Evolutionary conservation across 2,888 invertebrate species (phyloP), one percentile per base, ranked within the genome.

Genomic region (Melanostoma mellinum): DNA sequence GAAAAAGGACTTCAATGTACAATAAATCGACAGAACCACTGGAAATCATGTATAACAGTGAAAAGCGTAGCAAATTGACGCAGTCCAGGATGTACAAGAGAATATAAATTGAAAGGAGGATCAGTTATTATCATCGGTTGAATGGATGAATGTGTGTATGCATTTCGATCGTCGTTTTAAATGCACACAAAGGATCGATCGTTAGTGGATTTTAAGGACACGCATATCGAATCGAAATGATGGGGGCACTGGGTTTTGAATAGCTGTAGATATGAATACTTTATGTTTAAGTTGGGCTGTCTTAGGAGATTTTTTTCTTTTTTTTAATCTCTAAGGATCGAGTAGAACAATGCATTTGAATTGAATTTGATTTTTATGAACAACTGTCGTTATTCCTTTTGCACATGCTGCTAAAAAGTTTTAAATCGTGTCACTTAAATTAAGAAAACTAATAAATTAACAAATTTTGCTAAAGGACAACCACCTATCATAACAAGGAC

Each of bases 141-240:
- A 82, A 78, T 65, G 78, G 63, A 6, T 73, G 38, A 33, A 9
- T 63, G 36, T 55, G 68, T 80, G 35, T 61, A 65, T 80, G 68
- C 50, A 74, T 61, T 74, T 44, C 46, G 71, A 40, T 46, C 60
- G 67, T 8, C 63, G 35, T 53, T 9, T 81, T 76, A 42, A 67
- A 50, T 58, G 40, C 36, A 58, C 42, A 53, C 8, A 74, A 63
- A 68, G 44, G 69, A 78, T 65, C 42, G 63, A 69, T 84, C 84
- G 84, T 84, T 84, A 79, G 79, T 84, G 74, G 71, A 84, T 84
- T 75, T 75, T 71, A 67, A 67, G 55, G 67, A 79, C 61, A 52
- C 56, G 79, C 79, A 61, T 84, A 60, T 65, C 84, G 84, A 84
- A 84, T 84, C 44, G 55, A n/a, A n/a, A 56, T 78, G 82, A 82